phyloP scores from a whole-genome alignment of 1,140 invertebrate species.

The Drosophila sproati region DNA sequence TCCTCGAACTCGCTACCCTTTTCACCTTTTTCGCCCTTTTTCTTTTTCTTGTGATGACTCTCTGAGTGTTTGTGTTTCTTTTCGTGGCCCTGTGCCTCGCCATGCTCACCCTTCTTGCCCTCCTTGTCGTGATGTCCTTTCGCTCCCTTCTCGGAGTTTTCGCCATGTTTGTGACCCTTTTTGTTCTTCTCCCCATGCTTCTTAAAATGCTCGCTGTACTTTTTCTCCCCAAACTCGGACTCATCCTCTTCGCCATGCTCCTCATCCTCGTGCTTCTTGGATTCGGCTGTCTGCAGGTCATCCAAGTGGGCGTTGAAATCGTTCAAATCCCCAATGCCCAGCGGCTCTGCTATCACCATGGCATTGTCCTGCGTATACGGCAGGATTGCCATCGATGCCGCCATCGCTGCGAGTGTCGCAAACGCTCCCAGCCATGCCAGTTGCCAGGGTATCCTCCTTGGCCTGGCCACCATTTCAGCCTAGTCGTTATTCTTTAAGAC shows the following conservation, averaged over 20 bases:
- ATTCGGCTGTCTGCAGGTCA: conserved; percentile 79
- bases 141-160: conserved; percentile 85
- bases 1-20: conserved; percentile 88
- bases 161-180: conserved; percentile 76
- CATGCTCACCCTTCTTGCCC: conserved; percentile 89
- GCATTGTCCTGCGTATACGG: conserved; percentile 53
- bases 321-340: conserved; percentile 45
- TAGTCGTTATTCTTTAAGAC: conserved; percentile 49
- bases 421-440: conserved; percentile 60
- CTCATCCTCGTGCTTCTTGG: conserved; percentile 65
- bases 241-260: conserved; percentile 79
- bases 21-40: conserved; percentile 90
- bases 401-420: conserved; percentile 36
- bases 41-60: conserved; percentile 89
- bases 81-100: conserved; percentile 90
- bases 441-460: conserved; percentile 55
- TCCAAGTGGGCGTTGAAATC: conserved; percentile 57
- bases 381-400: conserved; percentile 47
- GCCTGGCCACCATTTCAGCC: conserved; percentile 29
- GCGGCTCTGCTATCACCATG: conserved; percentile 56
- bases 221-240: conserved; percentile 86
- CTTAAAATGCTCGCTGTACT: conserved; percentile 86
- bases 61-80: conserved; percentile 91
- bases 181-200: conserved; percentile 87
- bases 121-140: conserved; percentile 90